These are phyloP conservation scores for Clupea harengus DNA, from an alignment of 2,113 vertebrate genomes.

Conservation along the genomic window DNA sequence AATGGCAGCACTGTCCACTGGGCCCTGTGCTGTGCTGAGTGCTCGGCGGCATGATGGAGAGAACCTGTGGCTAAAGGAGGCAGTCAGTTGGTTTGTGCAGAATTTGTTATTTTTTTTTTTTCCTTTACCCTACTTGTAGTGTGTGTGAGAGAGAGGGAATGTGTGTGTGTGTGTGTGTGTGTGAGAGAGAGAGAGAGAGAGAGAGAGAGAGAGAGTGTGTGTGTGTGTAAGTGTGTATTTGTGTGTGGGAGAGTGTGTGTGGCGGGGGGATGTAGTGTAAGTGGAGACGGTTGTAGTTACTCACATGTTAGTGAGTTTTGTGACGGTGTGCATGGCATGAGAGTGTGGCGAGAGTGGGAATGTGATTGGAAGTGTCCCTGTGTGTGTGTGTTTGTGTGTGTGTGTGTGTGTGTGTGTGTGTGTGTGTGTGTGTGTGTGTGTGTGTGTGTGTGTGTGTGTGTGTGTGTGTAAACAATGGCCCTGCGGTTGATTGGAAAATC, in stretches of 20 bases:
- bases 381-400: conserved; percentile 24
- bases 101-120: background rate
- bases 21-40: background rate
- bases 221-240: conserved; percentile 23
- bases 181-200: background rate
- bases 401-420: conserved; percentile 21
- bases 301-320: background rate
- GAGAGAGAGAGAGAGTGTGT: background rate
- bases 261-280: conserved; percentile 51
- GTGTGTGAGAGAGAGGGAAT: background rate
- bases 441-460: conserved; percentile 44
- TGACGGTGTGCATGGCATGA: conserved; percentile 28
- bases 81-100: conserved; percentile 3
- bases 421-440: conserved; percentile 32
- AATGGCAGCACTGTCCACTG: background rate
- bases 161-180: conserved; percentile 26
- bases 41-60: background rate
- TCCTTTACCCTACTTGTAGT: background rate
- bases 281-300: conserved; percentile 48
- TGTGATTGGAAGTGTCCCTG: background rate
- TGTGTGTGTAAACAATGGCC: conserved; percentile 61
- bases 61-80: background rate
- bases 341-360: background rate
- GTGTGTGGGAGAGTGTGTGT: conserved; percentile 29
- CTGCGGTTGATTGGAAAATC: conserved; percentile 63